phyloP scores from a whole-genome alignment of 1,140 invertebrate genomes.

The Drosophila truncata region DNA sequence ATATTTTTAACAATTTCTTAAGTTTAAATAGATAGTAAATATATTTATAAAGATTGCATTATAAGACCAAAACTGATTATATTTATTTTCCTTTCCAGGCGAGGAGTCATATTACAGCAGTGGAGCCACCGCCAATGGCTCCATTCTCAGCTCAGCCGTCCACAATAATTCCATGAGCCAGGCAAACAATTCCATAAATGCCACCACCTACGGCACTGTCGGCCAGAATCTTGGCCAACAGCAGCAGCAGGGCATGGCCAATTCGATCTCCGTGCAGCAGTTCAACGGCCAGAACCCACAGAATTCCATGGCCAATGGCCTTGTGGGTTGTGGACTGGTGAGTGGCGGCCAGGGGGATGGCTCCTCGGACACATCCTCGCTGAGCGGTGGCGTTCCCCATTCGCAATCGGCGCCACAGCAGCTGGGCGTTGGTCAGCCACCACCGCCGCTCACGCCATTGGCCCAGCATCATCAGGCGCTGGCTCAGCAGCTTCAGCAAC shows the following conservation, averaged over 20 bases:
- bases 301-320: slow-evolving; percentile 76
- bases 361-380: slow-evolving; percentile 85
- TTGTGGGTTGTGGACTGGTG: slow-evolving; percentile 39
- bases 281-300: slow-evolving; percentile 73
- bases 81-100: slow-evolving; percentile 48
- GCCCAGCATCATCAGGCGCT: slow-evolving; percentile 85
- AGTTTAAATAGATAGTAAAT: not conserved
- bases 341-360: slow-evolving; percentile 80
- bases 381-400: slow-evolving; percentile 77
- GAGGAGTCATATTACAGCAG: slow-evolving; percentile 81
- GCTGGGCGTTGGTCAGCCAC: slow-evolving; percentile 71
- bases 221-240: slow-evolving; percentile 60
- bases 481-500: slow-evolving; percentile 84
- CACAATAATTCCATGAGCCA: slow-evolving; percentile 85
- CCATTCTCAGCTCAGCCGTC: slow-evolving; percentile 76
- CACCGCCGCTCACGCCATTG: slow-evolving; percentile 74
- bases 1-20: not conserved
- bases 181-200: slow-evolving; percentile 81
- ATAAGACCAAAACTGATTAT: not conserved
- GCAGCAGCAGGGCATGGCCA: slow-evolving; percentile 68
- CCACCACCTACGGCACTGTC: slow-evolving; percentile 72
- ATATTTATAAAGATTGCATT: not conserved
- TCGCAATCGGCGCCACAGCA: slow-evolving; percentile 83
- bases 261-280: slow-evolving; percentile 84
- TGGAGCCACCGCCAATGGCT: slow-evolving; percentile 75